Evolutionary conservation across 2,888 invertebrate species (phyloP), one percentile per base, ranked within the genome.

Genomic region (Pollenia labialis): DNA sequence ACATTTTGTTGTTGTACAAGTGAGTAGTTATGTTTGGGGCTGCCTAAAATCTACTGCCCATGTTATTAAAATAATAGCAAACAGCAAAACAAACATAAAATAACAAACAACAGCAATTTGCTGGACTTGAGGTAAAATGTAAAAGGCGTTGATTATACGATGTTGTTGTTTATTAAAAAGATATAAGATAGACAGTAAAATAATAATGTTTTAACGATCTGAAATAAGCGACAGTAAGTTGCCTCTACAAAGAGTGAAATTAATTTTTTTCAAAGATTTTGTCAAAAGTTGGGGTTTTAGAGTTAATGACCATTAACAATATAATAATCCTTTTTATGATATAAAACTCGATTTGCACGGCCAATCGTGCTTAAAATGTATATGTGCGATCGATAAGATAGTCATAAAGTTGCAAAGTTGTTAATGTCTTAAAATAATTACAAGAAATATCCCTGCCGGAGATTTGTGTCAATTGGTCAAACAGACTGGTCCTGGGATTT

Each of bases 111-210:
- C 40, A 64, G n/a, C n/a, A 62, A 44, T 58, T 64, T 56, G 23
- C 58, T 64, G 44, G 77, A 60, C 48, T 60, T 40, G 32, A 16
- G 75, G 42, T 42, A 46, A 54, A 64, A 40, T 54, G 68, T 56
- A 62, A 52, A 84, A 87, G 80, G 64, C 81, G 69, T 87, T 84
- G 60, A 84, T 84, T 74, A 71, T 69, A 71, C 46, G 14, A 52
- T 64, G 64, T 58, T 74, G 52, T 56, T 56, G 54, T 75, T 86
- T 74, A 83, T 80, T 79, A 50, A 72, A 80, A 72, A 64, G 32
- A 16, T 68, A 16, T 68, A 40, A 16, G 23, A 52, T 52, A 32
- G 12, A 40, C 69, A 32, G 18, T 16, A 14, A 50, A 46, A 60
- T 18, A 50, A 40, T n/a, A 62, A 62, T 71, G 50, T 60, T 69